These are phyloP conservation scores for Ceratitis capitata DNA, from an alignment of 1,140 invertebrate genomes.

Conservation along the genomic window DNA sequence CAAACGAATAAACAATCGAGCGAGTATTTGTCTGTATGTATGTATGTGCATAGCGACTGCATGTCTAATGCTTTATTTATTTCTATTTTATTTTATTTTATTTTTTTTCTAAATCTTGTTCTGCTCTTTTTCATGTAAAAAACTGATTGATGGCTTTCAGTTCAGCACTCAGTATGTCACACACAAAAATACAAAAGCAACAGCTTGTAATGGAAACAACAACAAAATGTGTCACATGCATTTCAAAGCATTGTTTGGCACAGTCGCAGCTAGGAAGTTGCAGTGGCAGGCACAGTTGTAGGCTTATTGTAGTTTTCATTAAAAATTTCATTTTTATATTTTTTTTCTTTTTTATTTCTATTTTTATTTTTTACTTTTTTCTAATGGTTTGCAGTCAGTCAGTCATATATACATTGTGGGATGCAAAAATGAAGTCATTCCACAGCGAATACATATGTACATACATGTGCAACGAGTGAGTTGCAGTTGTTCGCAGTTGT, in stretches of 20 bases:
- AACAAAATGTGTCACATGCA: constrained; percentile 4
- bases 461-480: not conserved
- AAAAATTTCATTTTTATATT: not conserved
- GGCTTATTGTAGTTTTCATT: not conserved
- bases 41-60: not conserved
- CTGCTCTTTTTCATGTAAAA: not conserved
- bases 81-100: not conserved
- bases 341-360: not conserved
- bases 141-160: constrained; percentile 36
- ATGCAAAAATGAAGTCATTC: constrained; percentile 35
- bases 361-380: no score
- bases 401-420: not conserved
- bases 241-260: not conserved
- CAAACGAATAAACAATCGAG: not conserved
- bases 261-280: no score
- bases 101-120: not conserved
- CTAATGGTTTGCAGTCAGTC: no score
- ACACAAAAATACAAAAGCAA: not conserved
- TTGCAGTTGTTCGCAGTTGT: not conserved
- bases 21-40: no score
- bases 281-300: not conserved
- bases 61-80: not conserved
- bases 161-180: constrained; percentile 32
- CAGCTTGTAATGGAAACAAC: not conserved
- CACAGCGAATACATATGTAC: no score